A percentile compares a stretch with the other conserved stretches of the same genome.
Evolutionary conservation across 2,113 vertebrate genomes (phyloP).

Genomic region (Colossoma macropomum): DNA sequence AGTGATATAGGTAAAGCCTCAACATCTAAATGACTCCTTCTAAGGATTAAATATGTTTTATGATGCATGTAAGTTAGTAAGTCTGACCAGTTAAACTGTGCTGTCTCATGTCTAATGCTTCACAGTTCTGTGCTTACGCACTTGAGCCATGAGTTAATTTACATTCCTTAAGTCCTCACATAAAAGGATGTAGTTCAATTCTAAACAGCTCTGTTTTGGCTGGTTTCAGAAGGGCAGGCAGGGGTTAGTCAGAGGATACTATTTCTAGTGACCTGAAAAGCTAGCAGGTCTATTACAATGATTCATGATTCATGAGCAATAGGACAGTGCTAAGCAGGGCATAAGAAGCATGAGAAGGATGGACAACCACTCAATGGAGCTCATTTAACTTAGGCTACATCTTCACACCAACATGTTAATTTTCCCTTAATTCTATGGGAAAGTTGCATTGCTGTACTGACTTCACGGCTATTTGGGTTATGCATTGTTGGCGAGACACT

Average conservation of each 20-base stretch:
- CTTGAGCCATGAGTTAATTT: slow-evolving; percentile 54
- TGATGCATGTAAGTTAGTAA: neutral
- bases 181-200: slow-evolving; percentile 65
- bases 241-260: slow-evolving; percentile 65
- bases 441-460: neutral
- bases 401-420: neutral
- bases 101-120: neutral
- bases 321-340: slow-evolving; percentile 32
- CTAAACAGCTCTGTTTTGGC: slow-evolving; percentile 67
- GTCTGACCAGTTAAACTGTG: neutral
- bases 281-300: slow-evolving; percentile 52
- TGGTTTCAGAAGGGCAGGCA: slow-evolving; percentile 61
- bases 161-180: slow-evolving; percentile 50
- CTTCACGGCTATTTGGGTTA: neutral
- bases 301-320: slow-evolving; percentile 60
- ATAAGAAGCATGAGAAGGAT: slow-evolving; percentile 12
- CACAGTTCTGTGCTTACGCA: neutral
- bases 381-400: slow-evolving; percentile 15
- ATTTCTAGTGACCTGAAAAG: slow-evolving; percentile 68
- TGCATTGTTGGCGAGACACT: too few species aligned
- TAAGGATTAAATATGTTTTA: neutral
- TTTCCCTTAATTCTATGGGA: neutral
- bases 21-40: neutral
- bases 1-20: neutral
- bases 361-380: slow-evolving; percentile 13